Evolutionary conservation across 1,140 invertebrate genomes (phyloP).

Genomic region (Hyles vespertilio): DNA sequence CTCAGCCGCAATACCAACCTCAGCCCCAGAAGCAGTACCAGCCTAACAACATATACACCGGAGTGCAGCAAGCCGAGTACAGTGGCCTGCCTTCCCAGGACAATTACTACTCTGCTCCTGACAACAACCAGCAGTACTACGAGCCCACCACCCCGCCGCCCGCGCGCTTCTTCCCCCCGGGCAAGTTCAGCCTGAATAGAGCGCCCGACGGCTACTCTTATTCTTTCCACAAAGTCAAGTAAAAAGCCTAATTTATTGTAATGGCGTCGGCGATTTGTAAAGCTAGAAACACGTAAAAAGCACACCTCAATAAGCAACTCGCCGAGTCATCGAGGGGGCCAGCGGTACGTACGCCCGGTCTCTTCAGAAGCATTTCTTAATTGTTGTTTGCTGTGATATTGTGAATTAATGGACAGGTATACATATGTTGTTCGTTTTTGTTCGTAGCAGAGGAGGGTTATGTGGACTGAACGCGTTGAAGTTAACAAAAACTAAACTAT

Average conservation of each 20-base stretch:
- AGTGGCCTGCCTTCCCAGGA: conserved; percentile 64
- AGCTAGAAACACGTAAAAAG: conserved; percentile 46
- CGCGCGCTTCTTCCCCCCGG: conserved; percentile 86
- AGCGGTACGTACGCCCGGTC: conserved; percentile 33
- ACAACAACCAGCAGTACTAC: conserved; percentile 62
- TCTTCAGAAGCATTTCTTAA: conserved; percentile 63
- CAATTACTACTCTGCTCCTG: conserved; percentile 46
- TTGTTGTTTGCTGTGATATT: conserved; percentile 73
- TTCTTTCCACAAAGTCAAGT: conserved; percentile 81
- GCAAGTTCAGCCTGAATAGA: conserved; percentile 88
- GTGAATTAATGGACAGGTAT: conserved; percentile 63
- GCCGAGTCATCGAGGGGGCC: conserved; percentile 53
- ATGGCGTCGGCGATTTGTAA: conserved; percentile 46
- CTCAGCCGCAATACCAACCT: conserved; percentile 56
- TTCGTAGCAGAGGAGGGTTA: conserved; percentile 35
- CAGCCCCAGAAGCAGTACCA: conserved; percentile 66
- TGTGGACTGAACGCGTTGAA: conserved; percentile 32
- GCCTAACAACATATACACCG: conserved; percentile 38
- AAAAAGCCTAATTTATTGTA: conserved; percentile 45
- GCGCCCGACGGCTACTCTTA: conserved; percentile 90
- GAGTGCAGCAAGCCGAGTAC: conserved; percentile 44
- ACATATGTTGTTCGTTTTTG: conserved; percentile 52
- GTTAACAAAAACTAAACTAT: conserved; percentile 40
- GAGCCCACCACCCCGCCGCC: conserved; percentile 81
- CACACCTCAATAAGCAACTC: conserved; percentile 55